Evolutionary conservation across 2,797 vertebrate species (phyloP).

Genomic region (Coranthus polyacanthus): DNA sequence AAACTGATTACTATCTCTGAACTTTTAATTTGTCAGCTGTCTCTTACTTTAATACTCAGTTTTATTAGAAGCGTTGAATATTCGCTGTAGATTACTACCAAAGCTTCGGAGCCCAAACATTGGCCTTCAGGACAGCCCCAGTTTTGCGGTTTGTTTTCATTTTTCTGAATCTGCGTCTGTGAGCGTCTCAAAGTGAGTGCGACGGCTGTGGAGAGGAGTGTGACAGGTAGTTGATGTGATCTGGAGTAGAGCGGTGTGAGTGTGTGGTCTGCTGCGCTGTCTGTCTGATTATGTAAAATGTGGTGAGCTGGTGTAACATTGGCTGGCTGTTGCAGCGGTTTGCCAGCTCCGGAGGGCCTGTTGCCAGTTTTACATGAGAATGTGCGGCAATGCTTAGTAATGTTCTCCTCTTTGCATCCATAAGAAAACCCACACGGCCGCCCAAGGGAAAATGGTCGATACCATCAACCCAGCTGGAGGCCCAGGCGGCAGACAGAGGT

Average conservation of each 20-base stretch:
- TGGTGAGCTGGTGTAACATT: slow-evolving; percentile 70
- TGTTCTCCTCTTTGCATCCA: slow-evolving; percentile 59
- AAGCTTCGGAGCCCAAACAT: no score
- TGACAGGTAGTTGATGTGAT: slow-evolving; percentile 76
- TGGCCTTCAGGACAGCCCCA: no score
- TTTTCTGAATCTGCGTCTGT: slow-evolving; percentile 15
- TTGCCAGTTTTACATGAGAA: slow-evolving; percentile 69
- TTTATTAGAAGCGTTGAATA: no score
- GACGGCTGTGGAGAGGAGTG: slow-evolving; percentile 52
- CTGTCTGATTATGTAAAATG: slow-evolving; percentile 78
- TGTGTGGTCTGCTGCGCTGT: slow-evolving; percentile 74
- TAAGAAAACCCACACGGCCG: slow-evolving; percentile 77
- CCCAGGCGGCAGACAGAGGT: slow-evolving; percentile 67
- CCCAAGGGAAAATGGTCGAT: slow-evolving; percentile 79
- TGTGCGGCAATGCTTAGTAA: slow-evolving; percentile 60
- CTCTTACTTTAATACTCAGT: no score
- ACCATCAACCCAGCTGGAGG: slow-evolving; percentile 83
- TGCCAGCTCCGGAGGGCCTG: slow-evolving; percentile 68
- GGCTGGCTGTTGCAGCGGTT: slow-evolving; percentile 69
- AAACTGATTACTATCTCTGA: no score
- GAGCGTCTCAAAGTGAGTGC: slow-evolving; percentile 53
- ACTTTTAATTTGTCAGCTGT: no score
- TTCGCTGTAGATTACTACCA: no score
- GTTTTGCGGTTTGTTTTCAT: slow-evolving; percentile 13
- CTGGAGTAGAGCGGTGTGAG: slow-evolving; percentile 57